These are phyloP conservation scores for Lasioglossum oenotherae DNA, from an alignment of 2,888 invertebrate genomes.

Conservation along the genomic window DNA sequence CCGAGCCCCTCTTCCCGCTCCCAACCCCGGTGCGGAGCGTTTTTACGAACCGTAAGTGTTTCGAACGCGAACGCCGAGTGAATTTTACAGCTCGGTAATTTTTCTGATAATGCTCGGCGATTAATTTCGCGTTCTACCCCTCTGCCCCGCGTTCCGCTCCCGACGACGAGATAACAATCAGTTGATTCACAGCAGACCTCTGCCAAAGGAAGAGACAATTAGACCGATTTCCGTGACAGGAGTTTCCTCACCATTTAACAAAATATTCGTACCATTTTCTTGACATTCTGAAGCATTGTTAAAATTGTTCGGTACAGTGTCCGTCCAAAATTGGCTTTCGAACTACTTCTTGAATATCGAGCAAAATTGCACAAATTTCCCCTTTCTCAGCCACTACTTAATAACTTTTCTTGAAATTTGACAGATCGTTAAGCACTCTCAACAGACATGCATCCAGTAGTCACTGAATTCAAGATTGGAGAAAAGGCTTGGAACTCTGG, in stretches of 20 bases:
- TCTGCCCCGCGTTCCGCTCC: neutral
- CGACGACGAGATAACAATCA: slow-evolving; percentile 3
- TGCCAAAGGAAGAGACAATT: neutral
- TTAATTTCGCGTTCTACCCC: slow-evolving; percentile 55
- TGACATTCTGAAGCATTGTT: neutral
- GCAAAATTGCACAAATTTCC: too few species aligned
- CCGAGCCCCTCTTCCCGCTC: neutral
- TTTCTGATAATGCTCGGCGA: slow-evolving; percentile 68
- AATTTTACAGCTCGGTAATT: slow-evolving; percentile 69
- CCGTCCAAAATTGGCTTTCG: neutral
- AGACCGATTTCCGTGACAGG: neutral
- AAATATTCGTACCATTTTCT: neutral
- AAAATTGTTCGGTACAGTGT: neutral
- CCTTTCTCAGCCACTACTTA: neutral
- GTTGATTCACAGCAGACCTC: neutral
- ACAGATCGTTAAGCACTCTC: too few species aligned
- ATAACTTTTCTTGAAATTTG: neutral
- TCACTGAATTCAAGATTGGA: neutral
- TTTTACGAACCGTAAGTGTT: slow-evolving; percentile 71
- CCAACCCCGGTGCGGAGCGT: slow-evolving; percentile 41
- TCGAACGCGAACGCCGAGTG: slow-evolving; percentile 64
- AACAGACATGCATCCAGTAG: neutral
- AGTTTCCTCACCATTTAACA: neutral
- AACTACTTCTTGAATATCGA: too few species aligned
- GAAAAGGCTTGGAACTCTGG: neutral